Percentiles rank a stretch among this genome's conserved stretches.
These are phyloP conservation scores for Cebidichthys violaceus DNA, from an alignment of 2,113 vertebrate species.

Conservation along the genomic window DNA sequence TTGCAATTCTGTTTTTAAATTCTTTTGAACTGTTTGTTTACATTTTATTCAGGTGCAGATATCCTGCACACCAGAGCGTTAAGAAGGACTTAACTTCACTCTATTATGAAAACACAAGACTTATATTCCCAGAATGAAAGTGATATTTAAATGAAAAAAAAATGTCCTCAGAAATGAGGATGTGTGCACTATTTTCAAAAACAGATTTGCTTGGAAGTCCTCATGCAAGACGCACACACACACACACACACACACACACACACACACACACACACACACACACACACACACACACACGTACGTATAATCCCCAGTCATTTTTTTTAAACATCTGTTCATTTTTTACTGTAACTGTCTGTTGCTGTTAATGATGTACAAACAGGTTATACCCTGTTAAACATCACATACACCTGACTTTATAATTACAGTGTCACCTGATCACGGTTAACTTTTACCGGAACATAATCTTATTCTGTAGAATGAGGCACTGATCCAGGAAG, in stretches of 20 bases:
- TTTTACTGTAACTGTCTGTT: not conserved
- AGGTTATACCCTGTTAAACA: conserved; percentile 51
- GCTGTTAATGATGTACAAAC: conserved; percentile 48
- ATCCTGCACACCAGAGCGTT: not conserved
- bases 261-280: too few species aligned
- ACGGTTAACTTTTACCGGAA: conserved; percentile 15
- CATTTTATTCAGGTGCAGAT: not conserved
- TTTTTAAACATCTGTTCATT: too few species aligned
- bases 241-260: too few species aligned
- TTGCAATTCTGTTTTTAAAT: not conserved
- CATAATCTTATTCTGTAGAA: not conserved
- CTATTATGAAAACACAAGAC: not conserved
- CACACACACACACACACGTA: too few species aligned
- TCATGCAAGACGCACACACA: not conserved
- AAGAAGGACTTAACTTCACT: not conserved
- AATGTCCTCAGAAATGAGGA: not conserved
- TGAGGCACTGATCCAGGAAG: not conserved
- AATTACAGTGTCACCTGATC: conserved; percentile 28
- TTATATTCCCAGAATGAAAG: not conserved
- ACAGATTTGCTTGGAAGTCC: not conserved
- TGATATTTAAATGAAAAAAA: not conserved
- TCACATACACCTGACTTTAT: conserved; percentile 38
- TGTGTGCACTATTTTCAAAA: not conserved
- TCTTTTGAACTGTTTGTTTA: not conserved
- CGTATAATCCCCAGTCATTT: too few species aligned